Conservation (phyloP, 2,888 invertebrate genomes). For the Andrena dorsata region DNA sequence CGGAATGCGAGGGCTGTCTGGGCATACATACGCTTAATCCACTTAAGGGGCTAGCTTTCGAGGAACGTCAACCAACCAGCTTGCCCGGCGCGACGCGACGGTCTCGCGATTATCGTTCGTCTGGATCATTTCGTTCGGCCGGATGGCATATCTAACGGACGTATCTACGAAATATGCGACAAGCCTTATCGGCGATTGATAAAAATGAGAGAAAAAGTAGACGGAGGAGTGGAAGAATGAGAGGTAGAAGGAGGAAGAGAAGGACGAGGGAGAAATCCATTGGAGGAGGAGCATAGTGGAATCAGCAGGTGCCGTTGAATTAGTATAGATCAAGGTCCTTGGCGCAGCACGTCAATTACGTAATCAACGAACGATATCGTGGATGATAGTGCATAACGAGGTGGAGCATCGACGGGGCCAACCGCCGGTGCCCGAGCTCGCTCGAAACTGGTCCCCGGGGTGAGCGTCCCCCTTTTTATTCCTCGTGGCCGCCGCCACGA, state of each 20-base stretch:
- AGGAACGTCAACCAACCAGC: constrained; percentile 21
- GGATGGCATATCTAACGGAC: constrained; percentile 32
- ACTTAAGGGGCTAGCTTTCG: constrained; percentile 1
- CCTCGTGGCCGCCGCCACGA: constrained; percentile 30
- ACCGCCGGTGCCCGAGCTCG: constrained; percentile 22
- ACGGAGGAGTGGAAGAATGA: neutral
- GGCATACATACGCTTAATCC: neutral
- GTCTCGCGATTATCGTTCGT: constrained; percentile 29
- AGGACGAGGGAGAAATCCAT: constrained; percentile 12
- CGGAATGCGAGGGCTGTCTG: too few species aligned
- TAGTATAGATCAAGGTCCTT: constrained; percentile 61
- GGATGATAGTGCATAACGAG: constrained; percentile 73
- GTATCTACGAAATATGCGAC: constrained; percentile 39
- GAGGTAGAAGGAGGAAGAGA: neutral
- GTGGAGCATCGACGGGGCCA: constrained; percentile 39
- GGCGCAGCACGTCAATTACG: constrained; percentile 75
- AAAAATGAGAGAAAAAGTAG: neutral
- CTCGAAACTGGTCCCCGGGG: constrained; percentile 63
- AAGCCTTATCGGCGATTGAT: constrained; percentile 30
- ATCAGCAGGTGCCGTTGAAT: constrained; percentile 77
- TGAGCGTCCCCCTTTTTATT: constrained; percentile 42
- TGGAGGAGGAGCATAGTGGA: constrained; percentile 45
- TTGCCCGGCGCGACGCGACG: constrained; percentile 7
- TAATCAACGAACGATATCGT: constrained; percentile 73
- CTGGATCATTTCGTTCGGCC: constrained; percentile 15